phyloP scores from a whole-genome alignment of 2,113 vertebrate species.

The Seriola rivoliana region DNA sequence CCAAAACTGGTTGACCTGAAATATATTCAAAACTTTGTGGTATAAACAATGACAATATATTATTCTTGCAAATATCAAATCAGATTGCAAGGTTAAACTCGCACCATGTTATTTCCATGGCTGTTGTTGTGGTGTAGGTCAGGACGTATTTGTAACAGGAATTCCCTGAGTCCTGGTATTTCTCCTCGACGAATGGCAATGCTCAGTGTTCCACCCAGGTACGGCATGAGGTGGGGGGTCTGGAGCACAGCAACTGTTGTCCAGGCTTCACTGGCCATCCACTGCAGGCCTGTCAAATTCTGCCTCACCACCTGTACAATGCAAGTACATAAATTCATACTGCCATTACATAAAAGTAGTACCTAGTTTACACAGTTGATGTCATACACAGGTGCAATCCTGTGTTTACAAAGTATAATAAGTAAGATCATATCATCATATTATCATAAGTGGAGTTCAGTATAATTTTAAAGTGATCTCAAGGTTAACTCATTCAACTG shows the following conservation, averaged over 20 bases:
- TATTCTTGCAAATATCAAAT: background rate
- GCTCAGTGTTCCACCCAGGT: conserved; percentile 79
- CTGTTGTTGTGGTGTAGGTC: conserved; percentile 18
- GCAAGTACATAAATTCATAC: background rate
- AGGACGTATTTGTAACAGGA: conserved; percentile 68
- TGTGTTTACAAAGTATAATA: too few species aligned
- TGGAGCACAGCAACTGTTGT: conserved; percentile 67
- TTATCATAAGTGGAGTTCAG: too few species aligned
- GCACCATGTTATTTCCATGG: conserved; percentile 70
- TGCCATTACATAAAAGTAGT: too few species aligned
- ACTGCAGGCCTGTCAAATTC: conserved; percentile 78
- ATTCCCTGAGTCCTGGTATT: conserved; percentile 75
- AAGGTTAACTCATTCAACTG: too few species aligned
- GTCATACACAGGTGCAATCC: too few species aligned
- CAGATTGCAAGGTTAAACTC: background rate
- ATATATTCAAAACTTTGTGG: background rate
- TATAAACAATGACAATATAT: background rate
- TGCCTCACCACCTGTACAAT: conserved; percentile 60
- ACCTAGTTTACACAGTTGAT: too few species aligned
- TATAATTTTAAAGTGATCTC: too few species aligned
- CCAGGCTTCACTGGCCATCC: conserved; percentile 84
- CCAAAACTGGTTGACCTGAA: conserved; percentile 73
- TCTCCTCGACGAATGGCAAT: conserved; percentile 81
- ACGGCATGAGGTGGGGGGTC: conserved; percentile 59
- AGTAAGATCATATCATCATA: too few species aligned